Percentiles rank a stretch among this genome's conserved stretches.
Evolutionary conservation across 1,140 invertebrate genomes (phyloP).

Genomic region (Holotrichia oblita): DNA sequence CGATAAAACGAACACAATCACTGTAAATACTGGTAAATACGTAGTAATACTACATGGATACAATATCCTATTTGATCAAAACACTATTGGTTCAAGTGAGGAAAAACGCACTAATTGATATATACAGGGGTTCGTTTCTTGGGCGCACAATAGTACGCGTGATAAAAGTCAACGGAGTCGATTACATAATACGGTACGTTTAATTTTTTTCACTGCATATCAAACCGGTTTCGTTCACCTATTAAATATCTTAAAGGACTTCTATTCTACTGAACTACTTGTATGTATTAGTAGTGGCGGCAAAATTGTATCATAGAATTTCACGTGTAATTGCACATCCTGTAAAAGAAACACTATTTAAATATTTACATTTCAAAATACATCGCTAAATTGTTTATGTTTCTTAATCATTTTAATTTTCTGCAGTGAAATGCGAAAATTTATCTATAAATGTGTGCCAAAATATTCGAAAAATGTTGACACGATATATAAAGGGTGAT

Average conservation of each 20-base stretch:
- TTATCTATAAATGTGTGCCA: not conserved
- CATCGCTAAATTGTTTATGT: not conserved
- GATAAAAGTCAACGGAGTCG: not conserved
- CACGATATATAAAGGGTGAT: not conserved
- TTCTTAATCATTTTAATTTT: not conserved
- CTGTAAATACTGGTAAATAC: too few relatives aligned
- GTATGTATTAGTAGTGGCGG: not conserved
- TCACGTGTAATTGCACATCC: not conserved
- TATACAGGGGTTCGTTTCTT: conserved; percentile 13
- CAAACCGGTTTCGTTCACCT: not conserved
- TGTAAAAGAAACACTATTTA: conserved; percentile 5
- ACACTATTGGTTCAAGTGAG: conserved; percentile 6
- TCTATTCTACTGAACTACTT: not conserved
- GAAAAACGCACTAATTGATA: conserved; percentile 19
- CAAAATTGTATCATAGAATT: not conserved
- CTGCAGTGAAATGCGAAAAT: not conserved
- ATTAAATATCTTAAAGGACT: not conserved
- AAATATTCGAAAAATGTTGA: conserved; percentile 2
- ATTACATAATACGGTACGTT: not conserved
- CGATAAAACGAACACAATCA: conserved; percentile 10
- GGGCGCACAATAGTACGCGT: not conserved
- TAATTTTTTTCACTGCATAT: not conserved
- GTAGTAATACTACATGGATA: not conserved
- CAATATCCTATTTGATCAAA: conserved; percentile 4
- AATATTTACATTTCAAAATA: not conserved